Evolutionary conservation across 1,140 invertebrate genomes (phyloP).

Genomic region (Copidosoma floridanum): DNA sequence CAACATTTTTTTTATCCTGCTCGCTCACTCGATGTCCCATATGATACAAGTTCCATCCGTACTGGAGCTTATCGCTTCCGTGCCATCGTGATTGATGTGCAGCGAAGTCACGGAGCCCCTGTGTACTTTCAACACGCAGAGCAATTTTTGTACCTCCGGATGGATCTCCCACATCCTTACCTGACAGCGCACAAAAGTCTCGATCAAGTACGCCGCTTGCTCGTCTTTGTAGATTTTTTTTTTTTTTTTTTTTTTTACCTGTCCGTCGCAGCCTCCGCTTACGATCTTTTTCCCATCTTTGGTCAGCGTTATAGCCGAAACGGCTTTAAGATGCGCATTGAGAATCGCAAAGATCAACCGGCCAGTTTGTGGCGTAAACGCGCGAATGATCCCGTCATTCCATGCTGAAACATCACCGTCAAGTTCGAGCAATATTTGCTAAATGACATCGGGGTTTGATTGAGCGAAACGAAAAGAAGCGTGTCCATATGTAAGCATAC

Average conservation of each 20-base stretch:
- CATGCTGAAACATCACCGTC: conserved; percentile 58
- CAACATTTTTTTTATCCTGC: not conserved
- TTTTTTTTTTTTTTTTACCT: too few relatives aligned
- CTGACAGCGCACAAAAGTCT: too few relatives aligned
- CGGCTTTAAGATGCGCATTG: conserved; percentile 85
- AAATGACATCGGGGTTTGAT: not conserved
- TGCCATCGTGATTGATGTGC: conserved; percentile 71
- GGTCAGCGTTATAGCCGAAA: conserved; percentile 74
- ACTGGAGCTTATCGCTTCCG: conserved; percentile 80
- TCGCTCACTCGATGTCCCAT: conserved; percentile 76
- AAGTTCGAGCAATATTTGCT: not conserved
- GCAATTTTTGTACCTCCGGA: conserved; percentile 63
- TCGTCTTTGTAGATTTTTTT: too few relatives aligned
- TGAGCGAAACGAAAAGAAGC: not conserved
- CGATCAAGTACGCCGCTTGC: too few relatives aligned
- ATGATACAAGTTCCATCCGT: conserved; percentile 89
- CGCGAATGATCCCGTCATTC: conserved; percentile 85
- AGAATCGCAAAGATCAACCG: conserved; percentile 75
- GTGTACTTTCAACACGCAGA: conserved; percentile 82
- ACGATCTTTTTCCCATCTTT: conserved; percentile 71
- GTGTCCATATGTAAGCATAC: not conserved
- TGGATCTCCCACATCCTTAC: conserved; percentile 75
- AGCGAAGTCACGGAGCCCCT: conserved; percentile 82
- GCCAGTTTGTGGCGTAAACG: conserved; percentile 81
- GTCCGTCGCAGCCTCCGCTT: conserved; percentile 85